These are phyloP conservation scores for Grallaria varia DNA, from an alignment of 2,113 vertebrate genomes.

Conservation along the genomic window DNA sequence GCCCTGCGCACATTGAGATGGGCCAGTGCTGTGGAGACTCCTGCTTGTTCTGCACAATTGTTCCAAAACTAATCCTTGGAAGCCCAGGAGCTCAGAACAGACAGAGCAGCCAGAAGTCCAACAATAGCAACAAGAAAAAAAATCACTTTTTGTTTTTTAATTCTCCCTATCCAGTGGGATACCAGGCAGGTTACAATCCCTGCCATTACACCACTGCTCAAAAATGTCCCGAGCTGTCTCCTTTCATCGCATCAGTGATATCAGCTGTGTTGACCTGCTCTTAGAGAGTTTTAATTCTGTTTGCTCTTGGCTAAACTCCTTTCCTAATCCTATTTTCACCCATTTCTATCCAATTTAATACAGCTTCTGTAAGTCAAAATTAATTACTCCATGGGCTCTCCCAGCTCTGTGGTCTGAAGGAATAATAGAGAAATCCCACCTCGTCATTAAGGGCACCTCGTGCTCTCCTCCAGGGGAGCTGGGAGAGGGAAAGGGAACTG, in stretches of 20 bases:
- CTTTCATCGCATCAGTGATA: slow-evolving; percentile 2
- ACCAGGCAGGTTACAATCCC: background rate
- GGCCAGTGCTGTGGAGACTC: background rate
- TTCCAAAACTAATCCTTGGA: slow-evolving; percentile 59
- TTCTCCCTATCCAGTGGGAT: background rate
- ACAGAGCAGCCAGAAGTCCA: background rate
- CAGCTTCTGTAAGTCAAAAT: slow-evolving; percentile 72
- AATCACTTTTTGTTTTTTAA: background rate
- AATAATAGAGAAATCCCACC: background rate
- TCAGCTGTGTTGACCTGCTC: slow-evolving; percentile 25
- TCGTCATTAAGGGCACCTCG: background rate
- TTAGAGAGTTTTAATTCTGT: slow-evolving; percentile 57
- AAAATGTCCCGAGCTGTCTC: slow-evolving; percentile 30
- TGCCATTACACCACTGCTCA: background rate
- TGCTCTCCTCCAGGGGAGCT: background rate
- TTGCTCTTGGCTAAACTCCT: slow-evolving; percentile 66
- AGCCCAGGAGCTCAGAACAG: background rate
- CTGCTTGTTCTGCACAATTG: slow-evolving; percentile 23
- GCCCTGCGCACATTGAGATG: background rate
- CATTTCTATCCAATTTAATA: slow-evolving; percentile 75
- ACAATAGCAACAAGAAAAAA: background rate
- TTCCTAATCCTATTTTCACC: slow-evolving; percentile 77
- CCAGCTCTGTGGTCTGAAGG: background rate
- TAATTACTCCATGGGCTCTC: slow-evolving; percentile 60
- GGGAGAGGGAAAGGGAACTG: background rate